Base-by-base conservation (phyloP, 2,797 vertebrate species). In the Etheostoma perlongum region DNA sequence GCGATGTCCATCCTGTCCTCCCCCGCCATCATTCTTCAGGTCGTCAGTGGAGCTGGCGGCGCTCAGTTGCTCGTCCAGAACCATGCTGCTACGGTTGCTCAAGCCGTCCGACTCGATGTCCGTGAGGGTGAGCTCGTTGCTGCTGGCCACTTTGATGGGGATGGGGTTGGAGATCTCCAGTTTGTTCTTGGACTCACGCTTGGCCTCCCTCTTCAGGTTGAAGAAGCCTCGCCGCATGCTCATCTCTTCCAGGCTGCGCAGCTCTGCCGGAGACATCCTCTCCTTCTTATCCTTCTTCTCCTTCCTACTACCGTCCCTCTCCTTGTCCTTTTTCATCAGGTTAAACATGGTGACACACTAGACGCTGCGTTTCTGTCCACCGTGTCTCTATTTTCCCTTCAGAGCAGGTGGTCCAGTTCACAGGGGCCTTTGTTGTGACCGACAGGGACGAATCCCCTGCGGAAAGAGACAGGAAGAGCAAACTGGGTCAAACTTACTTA, bases 81-180 rank as follows among this genome's bases (percentile, higher is more conserved):
- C 93, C 89, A 97, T 12, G 13, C 98, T 99, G 86, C 97, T 97
- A 10, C 97, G 93, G 87, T 98, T 98, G 92, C 98, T 98, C 55
- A 95, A 21, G 59, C 94, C 93, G 18, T 99, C 98, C 0, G 97
- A 97, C 76, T 99, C 98, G 0, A 99, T 97, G 90, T 99, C 98
- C 0, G 97, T 98, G 51, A 99, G 95, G 58, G 96, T 97, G 80
- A 99, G 94, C 89, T 99, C 97, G 0, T 94, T 96, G 93, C 96
- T 95, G 2, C 96, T 98, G 83, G 96, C 97, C 87, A 99, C 98
- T 91, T 99, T 99, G 92, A 99, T 99, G 68, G 98, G 98, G 72
- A 99, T 99, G 61, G 98, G 98, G 91, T 97, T 97, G 76, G 98
- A 99, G 92, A 99, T 99, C 92, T 99, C 98, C 84, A 98, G 87